Percentiles rank a stretch among this genome's conserved stretches.
Evolutionary conservation across 1,140 invertebrate genomes (phyloP).

Genomic region (Eupeodes corollae): DNA sequence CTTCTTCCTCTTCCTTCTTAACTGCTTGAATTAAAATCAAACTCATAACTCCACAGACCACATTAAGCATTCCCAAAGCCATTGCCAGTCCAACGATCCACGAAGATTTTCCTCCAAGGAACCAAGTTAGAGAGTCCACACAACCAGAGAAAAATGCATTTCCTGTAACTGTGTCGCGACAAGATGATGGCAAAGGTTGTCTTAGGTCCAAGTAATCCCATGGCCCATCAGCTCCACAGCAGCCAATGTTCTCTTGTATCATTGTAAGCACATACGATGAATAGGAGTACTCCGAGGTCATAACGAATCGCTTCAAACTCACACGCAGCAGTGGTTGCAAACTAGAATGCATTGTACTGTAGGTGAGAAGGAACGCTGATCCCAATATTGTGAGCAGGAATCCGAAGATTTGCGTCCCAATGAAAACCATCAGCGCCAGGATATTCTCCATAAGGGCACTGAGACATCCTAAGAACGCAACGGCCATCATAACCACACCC

Average conservation of each 20-base stretch:
- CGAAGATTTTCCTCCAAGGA: constrained; percentile 64
- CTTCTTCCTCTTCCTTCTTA: constrained; percentile 56
- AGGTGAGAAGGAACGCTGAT: constrained; percentile 62
- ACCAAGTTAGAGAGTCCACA: constrained; percentile 73
- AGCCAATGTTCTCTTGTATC: constrained; percentile 80
- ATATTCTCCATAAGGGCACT: constrained; percentile 57
- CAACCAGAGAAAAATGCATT: constrained; percentile 81
- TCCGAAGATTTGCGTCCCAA: constrained; percentile 53
- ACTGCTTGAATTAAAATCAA: constrained; percentile 55
- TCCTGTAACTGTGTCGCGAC: constrained; percentile 74
- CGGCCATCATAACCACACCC: constrained; percentile 56
- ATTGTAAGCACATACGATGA: constrained; percentile 53
- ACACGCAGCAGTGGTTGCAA: constrained; percentile 61
- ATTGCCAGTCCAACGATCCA: constrained; percentile 74
- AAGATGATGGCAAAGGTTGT: constrained; percentile 67
- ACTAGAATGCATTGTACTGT: constrained; percentile 64
- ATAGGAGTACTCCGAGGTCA: constrained; percentile 47
- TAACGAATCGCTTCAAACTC: constrained; percentile 58
- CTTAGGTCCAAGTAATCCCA: constrained; percentile 63
- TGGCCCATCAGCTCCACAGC: constrained; percentile 71
- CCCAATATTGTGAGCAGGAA: constrained; percentile 63
- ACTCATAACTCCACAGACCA: constrained; percentile 55
- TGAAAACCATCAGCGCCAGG: constrained; percentile 46
- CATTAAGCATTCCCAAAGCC: constrained; percentile 57
- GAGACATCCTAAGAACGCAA: constrained; percentile 63